Conservation (phyloP, 2,797 vertebrate genomes). For the Cossypha dichroa region DNA sequence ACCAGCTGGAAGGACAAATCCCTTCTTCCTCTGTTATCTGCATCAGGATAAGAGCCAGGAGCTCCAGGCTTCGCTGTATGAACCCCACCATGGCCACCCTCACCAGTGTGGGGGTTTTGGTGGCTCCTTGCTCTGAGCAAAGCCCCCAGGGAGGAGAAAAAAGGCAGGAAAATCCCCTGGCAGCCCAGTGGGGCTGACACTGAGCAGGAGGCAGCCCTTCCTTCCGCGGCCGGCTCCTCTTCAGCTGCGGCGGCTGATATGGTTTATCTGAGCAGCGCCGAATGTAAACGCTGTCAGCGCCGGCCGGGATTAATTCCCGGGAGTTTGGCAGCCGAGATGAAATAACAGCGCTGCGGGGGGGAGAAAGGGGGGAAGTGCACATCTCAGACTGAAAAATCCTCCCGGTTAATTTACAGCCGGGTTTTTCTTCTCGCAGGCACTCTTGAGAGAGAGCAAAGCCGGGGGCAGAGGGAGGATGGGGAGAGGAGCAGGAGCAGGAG, state of each 20-base stretch:
- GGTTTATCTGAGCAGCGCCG: slow-evolving; percentile 55
- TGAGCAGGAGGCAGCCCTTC: slow-evolving; percentile 43
- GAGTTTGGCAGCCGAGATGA: slow-evolving; percentile 42
- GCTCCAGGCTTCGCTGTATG: background rate
- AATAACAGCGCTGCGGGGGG: background rate
- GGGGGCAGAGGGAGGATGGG: background rate
- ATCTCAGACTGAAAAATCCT: slow-evolving; percentile 20
- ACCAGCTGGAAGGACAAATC: background rate
- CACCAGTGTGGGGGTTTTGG: fast-evolving
- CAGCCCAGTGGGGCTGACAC: background rate
- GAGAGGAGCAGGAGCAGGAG: background rate
- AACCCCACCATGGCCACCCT: fast-evolving
- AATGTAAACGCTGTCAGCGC: slow-evolving; percentile 69
- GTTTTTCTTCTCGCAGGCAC: background rate
- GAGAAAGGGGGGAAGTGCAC: background rate
- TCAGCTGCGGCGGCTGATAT: slow-evolving; percentile 36
- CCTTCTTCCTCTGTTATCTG: background rate
- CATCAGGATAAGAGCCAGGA: background rate
- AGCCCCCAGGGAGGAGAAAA: background rate
- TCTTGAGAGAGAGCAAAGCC: background rate
- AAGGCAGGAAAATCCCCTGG: background rate
- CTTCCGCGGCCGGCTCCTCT: slow-evolving; percentile 45
- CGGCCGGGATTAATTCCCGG: slow-evolving; percentile 53
- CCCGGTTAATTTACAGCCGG: background rate
- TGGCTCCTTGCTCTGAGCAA: background rate